Evolutionary conservation across 2,113 vertebrate species (phyloP).

Genomic region (Brachypteracias leptosomus): DNA sequence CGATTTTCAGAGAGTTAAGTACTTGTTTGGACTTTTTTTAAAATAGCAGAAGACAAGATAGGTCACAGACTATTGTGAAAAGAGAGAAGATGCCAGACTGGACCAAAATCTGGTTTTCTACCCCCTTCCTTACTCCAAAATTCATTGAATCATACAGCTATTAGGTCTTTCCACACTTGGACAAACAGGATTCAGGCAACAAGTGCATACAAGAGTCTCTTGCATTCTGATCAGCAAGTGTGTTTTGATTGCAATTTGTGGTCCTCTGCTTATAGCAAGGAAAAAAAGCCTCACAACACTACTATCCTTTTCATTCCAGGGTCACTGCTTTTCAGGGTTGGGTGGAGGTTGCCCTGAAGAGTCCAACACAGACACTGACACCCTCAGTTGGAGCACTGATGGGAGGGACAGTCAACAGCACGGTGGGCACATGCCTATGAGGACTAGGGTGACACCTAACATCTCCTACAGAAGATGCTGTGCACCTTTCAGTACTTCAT

Average conservation of each 20-base stretch:
- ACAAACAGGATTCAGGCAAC: background rate
- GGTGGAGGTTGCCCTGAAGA: background rate
- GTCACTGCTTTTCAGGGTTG: background rate
- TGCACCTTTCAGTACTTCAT: background rate
- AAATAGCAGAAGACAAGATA: background rate
- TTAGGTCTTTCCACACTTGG: background rate
- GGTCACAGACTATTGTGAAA: background rate
- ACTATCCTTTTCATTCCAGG: background rate
- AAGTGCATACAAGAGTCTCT: background rate
- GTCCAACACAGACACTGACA: too few species aligned
- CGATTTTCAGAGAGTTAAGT: background rate
- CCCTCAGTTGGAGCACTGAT: background rate
- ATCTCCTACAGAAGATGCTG: background rate
- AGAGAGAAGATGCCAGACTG: background rate
- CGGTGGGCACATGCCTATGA: background rate
- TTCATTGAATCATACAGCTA: background rate
- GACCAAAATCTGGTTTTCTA: background rate
- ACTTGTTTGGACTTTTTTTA: background rate
- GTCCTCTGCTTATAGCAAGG: background rate
- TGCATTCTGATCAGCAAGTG: background rate
- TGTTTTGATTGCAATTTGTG: background rate
- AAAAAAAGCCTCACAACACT: too few species aligned
- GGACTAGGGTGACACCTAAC: background rate
- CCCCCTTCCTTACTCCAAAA: background rate
- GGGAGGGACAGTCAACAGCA: background rate